A percentile compares a stretch with the other conserved stretches of the same genome.
Evolutionary conservation across 2,113 vertebrate species (phyloP).

Genomic region (Clupea harengus): DNA sequence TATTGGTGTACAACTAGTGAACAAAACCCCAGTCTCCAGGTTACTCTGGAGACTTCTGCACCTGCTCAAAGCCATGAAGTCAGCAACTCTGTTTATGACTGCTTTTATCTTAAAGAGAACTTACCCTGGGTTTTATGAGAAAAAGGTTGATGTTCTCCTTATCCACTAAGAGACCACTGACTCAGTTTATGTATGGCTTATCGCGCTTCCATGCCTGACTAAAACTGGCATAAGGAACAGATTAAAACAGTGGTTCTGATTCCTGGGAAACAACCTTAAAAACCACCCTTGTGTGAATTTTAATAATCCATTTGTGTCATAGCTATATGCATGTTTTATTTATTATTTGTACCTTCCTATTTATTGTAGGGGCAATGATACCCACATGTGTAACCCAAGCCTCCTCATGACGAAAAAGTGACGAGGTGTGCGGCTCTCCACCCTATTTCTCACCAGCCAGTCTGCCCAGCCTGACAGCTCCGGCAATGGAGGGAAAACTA

Average conservation of each 20-base stretch:
- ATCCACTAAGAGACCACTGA: background rate
- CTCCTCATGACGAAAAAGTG: slow-evolving; percentile 37
- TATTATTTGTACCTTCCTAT: background rate
- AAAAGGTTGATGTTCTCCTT: background rate
- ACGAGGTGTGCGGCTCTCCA: slow-evolving; percentile 30
- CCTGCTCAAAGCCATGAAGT: background rate
- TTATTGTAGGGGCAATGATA: background rate
- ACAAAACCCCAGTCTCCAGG: slow-evolving; percentile 5
- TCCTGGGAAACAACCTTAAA: background rate
- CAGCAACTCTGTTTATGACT: background rate
- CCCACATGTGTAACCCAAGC: slow-evolving; percentile 36
- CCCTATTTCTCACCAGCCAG: slow-evolving; percentile 36
- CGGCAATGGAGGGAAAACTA: slow-evolving; percentile 61
- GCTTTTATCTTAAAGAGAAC: background rate
- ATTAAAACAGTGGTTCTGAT: background rate
- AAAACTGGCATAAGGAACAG: background rate
- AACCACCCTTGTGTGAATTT: background rate
- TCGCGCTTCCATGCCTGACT: background rate
- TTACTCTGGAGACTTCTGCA: background rate
- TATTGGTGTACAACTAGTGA: slow-evolving; percentile 1
- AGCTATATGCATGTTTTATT: background rate
- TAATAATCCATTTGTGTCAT: background rate
- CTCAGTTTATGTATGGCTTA: background rate
- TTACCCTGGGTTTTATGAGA: too few relatives aligned
- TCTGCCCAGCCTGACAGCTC: slow-evolving; percentile 39